Evolutionary conservation across 1,140 invertebrate genomes (phyloP), one percentile per base, ranked within the genome.

Genomic region (Drosophila ficusphila): DNA sequence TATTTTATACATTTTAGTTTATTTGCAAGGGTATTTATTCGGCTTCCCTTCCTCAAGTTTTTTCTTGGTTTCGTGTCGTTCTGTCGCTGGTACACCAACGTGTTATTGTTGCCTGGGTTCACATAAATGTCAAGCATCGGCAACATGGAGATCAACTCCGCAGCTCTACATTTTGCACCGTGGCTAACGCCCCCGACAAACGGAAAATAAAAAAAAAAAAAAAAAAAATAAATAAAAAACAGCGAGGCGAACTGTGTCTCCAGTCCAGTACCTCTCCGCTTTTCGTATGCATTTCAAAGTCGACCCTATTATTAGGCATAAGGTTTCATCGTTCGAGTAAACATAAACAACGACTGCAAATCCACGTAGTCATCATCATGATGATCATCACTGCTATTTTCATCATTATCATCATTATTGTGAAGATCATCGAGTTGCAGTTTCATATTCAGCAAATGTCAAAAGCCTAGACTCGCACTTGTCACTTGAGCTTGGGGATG

Each of bases 41-140:
- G n/a, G n/a, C n/a, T n/a, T n/a, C n/a, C n/a, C n/a, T n/a, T n/a
- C n/a, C n/a, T n/a, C n/a, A n/a, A n/a, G n/a, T n/a, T n/a, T n/a
- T 23, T 12, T n/a, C 2, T 51, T 61, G 53, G 64, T 69, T 60
- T 83, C 68, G 44, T 64, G 39, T 46, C 36, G 44, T 46, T 47
- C 39, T 42, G 27, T 44, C 41, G 19, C 8, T 33, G 46, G 44
- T 52, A 73, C 75, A 72, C 68, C 76, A 79, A 81, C 76, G 81
- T 85, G 79, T 79, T 83, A 76, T 83, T 79, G 81, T 69, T 73
- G 68, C 64, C 65, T 78, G 77, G 82, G 82, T 86, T 86, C 82
- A 86, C 82, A 86, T 86, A 86, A 86, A 86, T 86, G 82, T 86
- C 82, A 86, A 86, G 82, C 82, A 77, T 67, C 19, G 82, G 77